phyloP scores from a whole-genome alignment of 2,113 vertebrate genomes.

The Pterocles burchelli region DNA sequence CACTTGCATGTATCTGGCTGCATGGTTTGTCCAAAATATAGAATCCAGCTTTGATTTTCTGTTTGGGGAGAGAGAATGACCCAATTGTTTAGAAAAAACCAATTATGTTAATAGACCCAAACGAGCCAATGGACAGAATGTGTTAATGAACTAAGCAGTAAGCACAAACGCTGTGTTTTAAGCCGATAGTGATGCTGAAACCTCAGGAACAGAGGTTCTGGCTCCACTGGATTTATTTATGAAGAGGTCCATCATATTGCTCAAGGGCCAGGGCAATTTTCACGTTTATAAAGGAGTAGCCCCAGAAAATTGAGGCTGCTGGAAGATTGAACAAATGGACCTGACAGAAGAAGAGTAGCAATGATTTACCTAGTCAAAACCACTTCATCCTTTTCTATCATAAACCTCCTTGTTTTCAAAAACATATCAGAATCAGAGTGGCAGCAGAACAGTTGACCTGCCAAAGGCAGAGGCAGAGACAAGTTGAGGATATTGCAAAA shows the following conservation, averaged over 20 bases:
- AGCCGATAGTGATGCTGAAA: slow-evolving; percentile 32
- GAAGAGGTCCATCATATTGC: slow-evolving; percentile 1
- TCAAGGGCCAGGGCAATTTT: slow-evolving; percentile 51
- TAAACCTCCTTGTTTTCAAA: not conserved
- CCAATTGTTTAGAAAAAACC: slow-evolving; percentile 77
- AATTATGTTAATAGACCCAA: slow-evolving; percentile 80
- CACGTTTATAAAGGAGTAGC: slow-evolving; percentile 27
- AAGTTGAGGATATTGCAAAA: not conserved
- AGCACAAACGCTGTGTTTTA: slow-evolving; percentile 64
- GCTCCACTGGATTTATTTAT: slow-evolving; percentile 33
- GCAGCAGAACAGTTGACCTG: not conserved
- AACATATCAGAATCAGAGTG: not conserved
- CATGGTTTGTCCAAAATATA: slow-evolving; percentile 41
- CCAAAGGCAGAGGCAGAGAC: slow-evolving; percentile 3
- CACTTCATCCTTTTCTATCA: not conserved
- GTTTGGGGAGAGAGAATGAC: slow-evolving; percentile 68
- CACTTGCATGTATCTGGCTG: not conserved
- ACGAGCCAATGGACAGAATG: slow-evolving; percentile 69
- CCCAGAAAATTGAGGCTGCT: slow-evolving; percentile 25
- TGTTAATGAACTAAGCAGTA: slow-evolving; percentile 70
- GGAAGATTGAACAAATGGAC: not conserved
- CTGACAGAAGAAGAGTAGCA: not conserved
- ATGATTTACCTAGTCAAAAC: not conserved
- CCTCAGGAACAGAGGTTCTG: slow-evolving; percentile 55
- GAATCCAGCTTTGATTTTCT: slow-evolving; percentile 65